Percentiles rank a stretch among this genome's conserved stretches.
phyloP scores from a whole-genome alignment of 2,797 vertebrate species.

The Acropternis orthonyx region DNA sequence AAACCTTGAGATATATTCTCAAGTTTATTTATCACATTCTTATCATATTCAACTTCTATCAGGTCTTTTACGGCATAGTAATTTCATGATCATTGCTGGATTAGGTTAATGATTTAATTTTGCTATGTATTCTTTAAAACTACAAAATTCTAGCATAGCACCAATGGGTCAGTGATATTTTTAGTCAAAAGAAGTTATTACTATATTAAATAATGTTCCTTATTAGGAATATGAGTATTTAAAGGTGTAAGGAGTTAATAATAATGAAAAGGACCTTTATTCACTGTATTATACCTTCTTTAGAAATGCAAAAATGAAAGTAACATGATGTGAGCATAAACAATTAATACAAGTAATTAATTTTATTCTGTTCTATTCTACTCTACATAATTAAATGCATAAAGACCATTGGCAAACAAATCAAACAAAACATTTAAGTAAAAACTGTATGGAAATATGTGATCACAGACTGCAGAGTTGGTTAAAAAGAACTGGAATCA shows the following conservation, averaged over 20 bases:
- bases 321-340: neutral
- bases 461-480: neutral
- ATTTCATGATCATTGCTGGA: neutral
- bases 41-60: neutral
- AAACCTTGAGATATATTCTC: neutral
- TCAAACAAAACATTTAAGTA: neutral
- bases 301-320: neutral
- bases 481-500: neutral
- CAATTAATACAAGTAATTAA: neutral
- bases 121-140: neutral
- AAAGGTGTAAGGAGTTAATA: neutral
- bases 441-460: neutral
- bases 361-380: neutral
- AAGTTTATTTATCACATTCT: neutral
- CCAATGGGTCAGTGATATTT: neutral
- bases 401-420: neutral
- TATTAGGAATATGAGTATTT: neutral
- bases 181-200: neutral
- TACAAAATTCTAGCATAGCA: neutral
- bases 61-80: neutral
- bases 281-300: neutral
- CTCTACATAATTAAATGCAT: neutral
- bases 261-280: neutral
- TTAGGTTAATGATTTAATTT: neutral
- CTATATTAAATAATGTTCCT: neutral